A percentile compares a stretch with the other conserved stretches of the same genome.
Evolutionary conservation across 2,888 invertebrate species (phyloP).

Genomic region (Parnassius smintheus): DNA sequence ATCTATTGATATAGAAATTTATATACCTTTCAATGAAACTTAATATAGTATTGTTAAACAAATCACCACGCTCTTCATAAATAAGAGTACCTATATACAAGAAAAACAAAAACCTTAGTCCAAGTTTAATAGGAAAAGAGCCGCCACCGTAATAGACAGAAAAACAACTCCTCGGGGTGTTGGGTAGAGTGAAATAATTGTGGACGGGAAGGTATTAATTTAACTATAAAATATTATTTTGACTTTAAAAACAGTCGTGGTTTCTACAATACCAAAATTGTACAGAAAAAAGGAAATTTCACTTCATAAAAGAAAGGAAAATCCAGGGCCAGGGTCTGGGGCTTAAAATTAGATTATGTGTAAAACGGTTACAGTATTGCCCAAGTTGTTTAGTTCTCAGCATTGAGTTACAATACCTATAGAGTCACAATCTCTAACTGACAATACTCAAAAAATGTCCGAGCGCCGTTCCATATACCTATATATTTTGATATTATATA

Average conservation of each 20-base stretch:
- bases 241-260: slow-evolving; percentile 24
- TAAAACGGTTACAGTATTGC: slow-evolving; percentile 54
- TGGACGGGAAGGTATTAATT: slow-evolving; percentile 24
- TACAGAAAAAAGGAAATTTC: slow-evolving; percentile 1
- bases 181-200: slow-evolving; percentile 43
- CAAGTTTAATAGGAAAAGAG: slow-evolving; percentile 69
- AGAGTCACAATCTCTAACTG: no score
- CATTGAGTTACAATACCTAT: no score
- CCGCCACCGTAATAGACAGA: slow-evolving; percentile 76
- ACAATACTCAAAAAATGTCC: no score
- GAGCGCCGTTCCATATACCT: no score
- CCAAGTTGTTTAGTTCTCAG: slow-evolving; percentile 63
- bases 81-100: slow-evolving; percentile 60
- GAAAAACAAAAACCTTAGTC: slow-evolving; percentile 63
- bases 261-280: slow-evolving; percentile 17
- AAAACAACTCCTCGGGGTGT: slow-evolving; percentile 48
- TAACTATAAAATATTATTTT: slow-evolving; percentile 33
- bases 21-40: slow-evolving; percentile 31
- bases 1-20: slow-evolving; percentile 2
- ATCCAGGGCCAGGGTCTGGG: slow-evolving; percentile 45
- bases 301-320: slow-evolving; percentile 40
- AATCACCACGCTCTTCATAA: slow-evolving; percentile 55
- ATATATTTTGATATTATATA: no score
- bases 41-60: slow-evolving; percentile 53
- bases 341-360: slow-evolving; percentile 48